phyloP scores from a whole-genome alignment of 35 echinoderm and acorn worm species.

The Acanthaster planci region DNA sequence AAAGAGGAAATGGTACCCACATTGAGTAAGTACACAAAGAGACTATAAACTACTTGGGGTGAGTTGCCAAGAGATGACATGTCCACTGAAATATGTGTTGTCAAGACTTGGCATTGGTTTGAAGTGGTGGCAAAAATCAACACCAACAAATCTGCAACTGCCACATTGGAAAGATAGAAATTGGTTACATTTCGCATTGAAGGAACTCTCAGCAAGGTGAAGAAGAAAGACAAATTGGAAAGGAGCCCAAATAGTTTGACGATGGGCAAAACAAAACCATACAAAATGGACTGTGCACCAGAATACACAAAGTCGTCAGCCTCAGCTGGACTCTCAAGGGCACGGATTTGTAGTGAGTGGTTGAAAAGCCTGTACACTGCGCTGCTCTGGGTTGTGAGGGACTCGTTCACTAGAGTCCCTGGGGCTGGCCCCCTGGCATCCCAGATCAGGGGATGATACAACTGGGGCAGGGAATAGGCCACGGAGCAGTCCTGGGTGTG shows the following conservation, averaged over 20 bases:
- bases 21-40: neutral
- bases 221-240: neutral
- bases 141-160: neutral
- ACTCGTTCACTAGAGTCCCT: no score
- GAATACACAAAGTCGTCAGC: no score
- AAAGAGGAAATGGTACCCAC: neutral
- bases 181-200: neutral
- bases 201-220: neutral
- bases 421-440: no score
- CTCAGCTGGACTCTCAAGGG: no score
- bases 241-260: neutral
- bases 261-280: neutral
- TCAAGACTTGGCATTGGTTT: neutral
- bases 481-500: no score
- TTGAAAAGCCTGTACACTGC: no score
- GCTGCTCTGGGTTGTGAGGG: no score
- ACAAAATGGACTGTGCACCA: no score
- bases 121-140: neutral
- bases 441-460: no score
- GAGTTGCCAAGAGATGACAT: neutral
- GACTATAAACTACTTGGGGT: neutral
- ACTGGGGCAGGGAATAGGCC: no score
- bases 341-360: no score
- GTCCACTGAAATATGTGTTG: neutral
- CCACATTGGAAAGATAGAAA: conserved; percentile 2